Evolutionary conservation across 2,888 invertebrate genomes (phyloP).

Genomic region (Syrista parreyssii): DNA sequence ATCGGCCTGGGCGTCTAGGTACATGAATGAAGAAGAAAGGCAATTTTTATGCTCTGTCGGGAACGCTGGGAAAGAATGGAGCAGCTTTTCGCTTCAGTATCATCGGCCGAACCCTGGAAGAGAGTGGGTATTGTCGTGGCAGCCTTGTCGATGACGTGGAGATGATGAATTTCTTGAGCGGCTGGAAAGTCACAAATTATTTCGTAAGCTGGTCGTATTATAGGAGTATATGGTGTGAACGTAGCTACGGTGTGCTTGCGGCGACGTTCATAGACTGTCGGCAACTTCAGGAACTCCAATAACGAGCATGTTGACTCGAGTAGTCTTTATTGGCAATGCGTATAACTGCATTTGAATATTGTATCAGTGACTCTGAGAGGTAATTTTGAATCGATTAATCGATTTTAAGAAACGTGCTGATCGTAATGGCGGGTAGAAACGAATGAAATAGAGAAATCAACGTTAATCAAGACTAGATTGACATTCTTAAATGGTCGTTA

Average conservation of each 20-base stretch:
- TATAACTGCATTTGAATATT: not conserved
- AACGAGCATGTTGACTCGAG: not conserved
- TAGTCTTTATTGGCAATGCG: not conserved
- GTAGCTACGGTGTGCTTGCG: not conserved
- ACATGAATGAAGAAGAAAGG: conserved; percentile 10
- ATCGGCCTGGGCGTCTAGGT: conserved; percentile 20
- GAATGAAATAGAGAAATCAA: not conserved
- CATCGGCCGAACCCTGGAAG: conserved; percentile 12
- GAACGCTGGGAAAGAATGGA: conserved; percentile 15
- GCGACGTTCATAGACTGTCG: not conserved
- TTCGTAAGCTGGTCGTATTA: conserved; percentile 17
- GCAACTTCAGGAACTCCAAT: not conserved
- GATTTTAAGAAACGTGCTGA: not conserved
- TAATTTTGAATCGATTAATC: not conserved
- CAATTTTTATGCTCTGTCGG: conserved; percentile 6
- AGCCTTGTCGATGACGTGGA: conserved; percentile 37
- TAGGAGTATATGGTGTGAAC: not conserved
- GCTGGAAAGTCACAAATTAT: conserved; percentile 43
- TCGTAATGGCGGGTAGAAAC: not conserved
- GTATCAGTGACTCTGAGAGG: not conserved
- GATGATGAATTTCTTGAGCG: conserved; percentile 43
- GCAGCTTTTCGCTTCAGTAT: conserved; percentile 9
- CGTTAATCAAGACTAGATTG: not conserved
- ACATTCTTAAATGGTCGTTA: not conserved
- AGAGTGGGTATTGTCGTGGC: conserved; percentile 33